Evolutionary conservation across 2,888 invertebrate species (phyloP).

Genomic region (Harpalus rufipes): DNA sequence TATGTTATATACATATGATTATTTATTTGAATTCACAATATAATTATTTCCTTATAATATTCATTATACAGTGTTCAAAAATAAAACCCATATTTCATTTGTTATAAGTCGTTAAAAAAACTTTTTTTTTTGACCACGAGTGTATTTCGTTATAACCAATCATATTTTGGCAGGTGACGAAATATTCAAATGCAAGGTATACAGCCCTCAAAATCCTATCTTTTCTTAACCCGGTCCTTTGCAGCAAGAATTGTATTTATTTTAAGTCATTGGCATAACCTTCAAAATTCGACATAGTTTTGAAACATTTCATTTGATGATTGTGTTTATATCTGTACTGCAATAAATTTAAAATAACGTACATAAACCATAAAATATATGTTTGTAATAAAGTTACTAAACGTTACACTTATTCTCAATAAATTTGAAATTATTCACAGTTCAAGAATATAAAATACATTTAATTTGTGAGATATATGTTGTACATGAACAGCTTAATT

Average conservation of each 20-base stretch:
- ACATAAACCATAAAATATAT: neutral
- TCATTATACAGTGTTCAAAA: too few relatives aligned
- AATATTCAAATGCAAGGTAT: too few relatives aligned
- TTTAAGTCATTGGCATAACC: neutral
- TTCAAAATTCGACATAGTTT: neutral
- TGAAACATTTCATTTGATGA: neutral
- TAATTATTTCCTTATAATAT: too few relatives aligned
- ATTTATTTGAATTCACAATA: too few relatives aligned
- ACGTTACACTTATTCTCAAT: neutral
- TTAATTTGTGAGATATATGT: neutral
- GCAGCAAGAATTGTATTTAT: neutral
- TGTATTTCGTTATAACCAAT: too few relatives aligned
- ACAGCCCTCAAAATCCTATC: too few relatives aligned
- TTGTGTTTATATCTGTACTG: constrained; percentile 1
- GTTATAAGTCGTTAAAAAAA: too few relatives aligned
- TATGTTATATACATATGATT: too few relatives aligned
- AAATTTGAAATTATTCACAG: neutral
- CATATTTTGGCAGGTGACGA: too few relatives aligned
- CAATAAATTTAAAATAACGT: neutral
- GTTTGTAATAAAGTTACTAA: neutral
- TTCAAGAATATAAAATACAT: neutral
- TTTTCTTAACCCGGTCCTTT: too few relatives aligned
- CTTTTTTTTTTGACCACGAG: too few relatives aligned
- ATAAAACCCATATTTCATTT: too few relatives aligned
- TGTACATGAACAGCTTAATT: neutral